Evolutionary conservation across 2,888 invertebrate species (phyloP), one percentile per base, ranked within the genome.

Genomic region (Dasysyrphus albostriatus): DNA sequence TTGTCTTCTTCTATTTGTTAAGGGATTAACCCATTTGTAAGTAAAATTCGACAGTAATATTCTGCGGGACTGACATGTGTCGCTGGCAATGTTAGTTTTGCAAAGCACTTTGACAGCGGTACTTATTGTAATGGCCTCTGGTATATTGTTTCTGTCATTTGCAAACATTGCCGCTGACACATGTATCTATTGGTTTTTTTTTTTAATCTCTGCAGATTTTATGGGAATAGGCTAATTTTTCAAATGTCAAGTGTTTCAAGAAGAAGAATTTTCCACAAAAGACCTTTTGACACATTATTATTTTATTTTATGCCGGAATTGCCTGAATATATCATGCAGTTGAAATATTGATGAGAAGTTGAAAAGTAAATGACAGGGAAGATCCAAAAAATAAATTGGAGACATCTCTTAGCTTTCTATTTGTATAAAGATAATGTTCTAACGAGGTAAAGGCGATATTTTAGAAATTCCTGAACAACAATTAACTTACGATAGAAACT

Each of bases 21-120:
- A 74, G 81, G 77, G 76, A 80, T 80, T 76, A 84, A 54, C 76
- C 84, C 59, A 80, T 76, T 84, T 85, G 81, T 77, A 77, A 84
- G 65, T 61, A 56, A 65, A 79, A 70, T 83, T 74, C 51, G 74
- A 65, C 80, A 73, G 73, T 49, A 51, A 75, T 75, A 61, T 81
- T 81, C 85, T 63, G 74, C 70, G 56, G 81, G 72, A 77, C 81
- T 82, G 85, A 78, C 82, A 85, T 63, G 61, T 77, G 82, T 82
- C 85, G 47, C 54, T 47, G n/a, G 61, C 14, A 5, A 16, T 69
- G 47, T 61, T 16, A 24, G 37, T 54, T 24, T 76, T 65, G 37
- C 65, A 47, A 59, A 67, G 67, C 39, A 37, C 69, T 49, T 72
- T 84, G 84, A 84, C 84, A 84, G 75, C 80, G 72, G 65, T 56